Evolutionary conservation across 2,888 invertebrate genomes (phyloP), one percentile per base, ranked within the genome.

Genomic region (Diadromus collaris): DNA sequence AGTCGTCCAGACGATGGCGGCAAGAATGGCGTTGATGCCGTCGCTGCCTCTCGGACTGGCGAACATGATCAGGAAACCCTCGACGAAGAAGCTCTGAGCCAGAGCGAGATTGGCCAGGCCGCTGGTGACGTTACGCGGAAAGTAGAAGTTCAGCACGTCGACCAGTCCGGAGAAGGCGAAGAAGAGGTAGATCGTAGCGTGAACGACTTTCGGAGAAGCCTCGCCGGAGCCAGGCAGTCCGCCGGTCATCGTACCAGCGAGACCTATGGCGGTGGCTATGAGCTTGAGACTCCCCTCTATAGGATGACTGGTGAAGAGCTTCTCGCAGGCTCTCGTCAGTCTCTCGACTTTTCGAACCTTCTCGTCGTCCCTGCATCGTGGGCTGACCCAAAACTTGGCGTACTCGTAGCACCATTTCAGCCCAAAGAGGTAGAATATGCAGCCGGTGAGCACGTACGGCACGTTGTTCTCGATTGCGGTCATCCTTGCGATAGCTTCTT

Each of bases 91-190:
- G 19, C 90, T 90, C 51, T 90, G 88, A 4, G 90, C 90, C 0
- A 91, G 82, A 0, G 89, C 88, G 75, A 91, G 84, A 82, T 90
- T 89, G 3, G 88, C 87, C 9, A 91, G 79, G 5, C 90, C 91
- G 34, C 84, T 85, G 6, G 90, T 89, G 19, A 91, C 85, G 58
- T 88, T 89, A 19, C 85, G 86, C 2, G 90, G 90, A 78, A 90
- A 91, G 79, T 91, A 91, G 83, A 90, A 91, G 67, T 89, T 87
- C 4, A 91, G 80, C 7, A 91, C 88, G 76, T 91, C 91, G 3
- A 90, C 89, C 1, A 91, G 83, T 9, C 91, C 91, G 67, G 91
- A 91, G 68, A 91, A 88, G 4, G 91, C 91, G 76, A 91, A 91
- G 71, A 91, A 91, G 0, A 91, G 85, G 81, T 91, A 91, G 58